Conservation (phyloP, 2,797 vertebrate species). For the Tragelaphus eurycerus region DNA sequence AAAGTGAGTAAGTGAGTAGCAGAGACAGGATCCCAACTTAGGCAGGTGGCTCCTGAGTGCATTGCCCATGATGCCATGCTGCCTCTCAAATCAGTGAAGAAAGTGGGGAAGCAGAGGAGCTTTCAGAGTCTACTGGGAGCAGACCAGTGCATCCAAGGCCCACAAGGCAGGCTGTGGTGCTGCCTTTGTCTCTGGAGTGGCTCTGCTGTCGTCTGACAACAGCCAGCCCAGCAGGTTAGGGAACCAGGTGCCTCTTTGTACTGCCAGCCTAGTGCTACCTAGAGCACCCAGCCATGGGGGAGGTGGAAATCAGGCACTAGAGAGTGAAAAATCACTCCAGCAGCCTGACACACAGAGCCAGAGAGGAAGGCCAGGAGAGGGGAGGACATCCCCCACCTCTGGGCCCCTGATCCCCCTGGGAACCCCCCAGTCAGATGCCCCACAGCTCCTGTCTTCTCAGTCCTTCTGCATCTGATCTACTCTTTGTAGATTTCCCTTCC, state of each 20-base stretch:
- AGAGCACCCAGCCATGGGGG: background rate
- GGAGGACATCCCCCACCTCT: fast-evolving
- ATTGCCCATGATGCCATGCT: background rate
- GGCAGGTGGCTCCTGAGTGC: background rate
- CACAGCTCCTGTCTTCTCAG: too few relatives aligned
- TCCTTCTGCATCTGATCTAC: background rate
- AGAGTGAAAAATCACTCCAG: background rate
- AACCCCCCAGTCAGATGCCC: background rate
- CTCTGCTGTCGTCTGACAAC: background rate
- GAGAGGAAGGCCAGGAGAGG: background rate
- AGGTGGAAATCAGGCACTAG: background rate
- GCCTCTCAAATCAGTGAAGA: fast-evolving
- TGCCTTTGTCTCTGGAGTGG: background rate
- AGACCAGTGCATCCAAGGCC: background rate
- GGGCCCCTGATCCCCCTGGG: background rate
- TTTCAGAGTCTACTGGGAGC: background rate
- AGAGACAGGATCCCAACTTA: background rate
- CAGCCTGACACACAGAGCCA: background rate
- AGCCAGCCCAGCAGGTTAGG: background rate
- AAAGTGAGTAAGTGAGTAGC: background rate
- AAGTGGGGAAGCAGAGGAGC: too few relatives aligned
- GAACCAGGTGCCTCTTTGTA: background rate
- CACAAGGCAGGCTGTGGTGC: background rate
- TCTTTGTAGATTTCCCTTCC: background rate
- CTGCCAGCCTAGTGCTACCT: background rate